A percentile compares a stretch with the other conserved stretches of the same genome.
Evolutionary conservation across 2,888 invertebrate species (phyloP).

Genomic region (Apoderus coryli): DNA sequence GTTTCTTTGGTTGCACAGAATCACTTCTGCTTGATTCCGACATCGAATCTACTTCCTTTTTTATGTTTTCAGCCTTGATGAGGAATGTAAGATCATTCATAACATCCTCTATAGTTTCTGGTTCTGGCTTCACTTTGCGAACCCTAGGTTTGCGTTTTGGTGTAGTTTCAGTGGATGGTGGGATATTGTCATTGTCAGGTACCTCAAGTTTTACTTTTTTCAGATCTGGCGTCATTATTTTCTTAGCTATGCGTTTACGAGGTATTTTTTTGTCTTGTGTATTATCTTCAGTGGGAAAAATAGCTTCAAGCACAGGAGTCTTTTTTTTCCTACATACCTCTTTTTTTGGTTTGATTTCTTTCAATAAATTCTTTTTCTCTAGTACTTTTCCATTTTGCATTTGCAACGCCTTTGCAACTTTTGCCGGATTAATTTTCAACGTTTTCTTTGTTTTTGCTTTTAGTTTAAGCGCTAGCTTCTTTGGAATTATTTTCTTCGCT

Average conservation of each 20-base stretch:
- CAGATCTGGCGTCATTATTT: slow-evolving; percentile 21
- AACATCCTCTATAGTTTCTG: slow-evolving; percentile 28
- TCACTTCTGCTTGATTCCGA: slow-evolving; percentile 23
- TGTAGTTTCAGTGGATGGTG: slow-evolving; percentile 13
- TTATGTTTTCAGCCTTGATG: slow-evolving; percentile 24
- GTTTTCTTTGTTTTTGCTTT: slow-evolving; percentile 24
- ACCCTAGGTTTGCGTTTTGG: slow-evolving; percentile 5
- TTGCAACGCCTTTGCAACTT: slow-evolving; percentile 24
- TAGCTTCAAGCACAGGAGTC: slow-evolving; percentile 26
- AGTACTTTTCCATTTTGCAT: slow-evolving; percentile 24
- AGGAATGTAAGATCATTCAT: slow-evolving; percentile 27
- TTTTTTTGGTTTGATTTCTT: slow-evolving; percentile 26
- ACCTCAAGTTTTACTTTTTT: slow-evolving; percentile 10
- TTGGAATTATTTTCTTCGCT: slow-evolving; percentile 19
- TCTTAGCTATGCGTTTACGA: slow-evolving; percentile 18
- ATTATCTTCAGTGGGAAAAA: slow-evolving; percentile 24
- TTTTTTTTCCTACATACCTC: slow-evolving; percentile 13
- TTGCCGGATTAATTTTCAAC: slow-evolving; percentile 20
- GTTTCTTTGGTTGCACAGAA: slow-evolving; percentile 21
- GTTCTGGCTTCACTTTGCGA: slow-evolving; percentile 18
- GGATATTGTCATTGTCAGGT: slow-evolving; percentile 16
- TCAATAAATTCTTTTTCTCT: slow-evolving; percentile 27
- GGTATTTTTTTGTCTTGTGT: slow-evolving; percentile 16
- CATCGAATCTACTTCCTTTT: slow-evolving; percentile 20
- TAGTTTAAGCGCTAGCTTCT: slow-evolving; percentile 22